Evolutionary conservation across 1,140 invertebrate species (phyloP), one percentile per base, ranked within the genome.

Genomic region (Coptotermes formosanus): DNA sequence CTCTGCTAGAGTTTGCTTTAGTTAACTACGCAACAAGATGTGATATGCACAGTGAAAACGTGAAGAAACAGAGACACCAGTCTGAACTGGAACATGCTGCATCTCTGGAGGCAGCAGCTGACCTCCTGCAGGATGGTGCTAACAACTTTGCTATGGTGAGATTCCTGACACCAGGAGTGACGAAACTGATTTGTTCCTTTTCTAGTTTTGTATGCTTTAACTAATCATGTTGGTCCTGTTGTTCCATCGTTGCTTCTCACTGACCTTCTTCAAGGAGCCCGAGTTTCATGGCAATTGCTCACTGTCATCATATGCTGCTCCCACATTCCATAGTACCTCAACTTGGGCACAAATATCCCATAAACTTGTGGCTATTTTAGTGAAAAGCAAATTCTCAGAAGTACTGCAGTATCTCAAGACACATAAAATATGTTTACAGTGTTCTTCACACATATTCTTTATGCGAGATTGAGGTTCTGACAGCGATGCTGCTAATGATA

Each of bases 21-120:
- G 98, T 99, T 85, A 99, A 99, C 92, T 99, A 99, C 91, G 98
- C 97, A 48, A 98, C 97, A 86, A 93, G 98, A 86, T 98, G 97
- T 85, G 97, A 99, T 92, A 95, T 95, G 91, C 96, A 97, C 90
- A 92, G 97, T 86, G 96, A 98, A 91, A 97, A 96, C 89, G 95
- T 97, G 93, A 97, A 97, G 93, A 97, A 97, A 91, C 95, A 96
- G 90, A 93, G 96, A 88, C 93, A 95, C 87, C 91, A 92, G 88
- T 88, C 87, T 85, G 88, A 89, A 82, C 92, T 97, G 92, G 96
- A 97, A 90, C 95, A 96, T 88, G 95, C 95, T 7, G 93, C 94
- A 32, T 95, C 95, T 82, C 94, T 97, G 91, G 96, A 97, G 91
- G 95, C 96, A 45, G 94, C 96, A 38, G 95, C 96, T 21, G 96